A percentile compares a stretch with the other conserved stretches of the same genome.
Evolutionary conservation across 2,888 invertebrate species (phyloP).

Genomic region (Noctua janthe): DNA sequence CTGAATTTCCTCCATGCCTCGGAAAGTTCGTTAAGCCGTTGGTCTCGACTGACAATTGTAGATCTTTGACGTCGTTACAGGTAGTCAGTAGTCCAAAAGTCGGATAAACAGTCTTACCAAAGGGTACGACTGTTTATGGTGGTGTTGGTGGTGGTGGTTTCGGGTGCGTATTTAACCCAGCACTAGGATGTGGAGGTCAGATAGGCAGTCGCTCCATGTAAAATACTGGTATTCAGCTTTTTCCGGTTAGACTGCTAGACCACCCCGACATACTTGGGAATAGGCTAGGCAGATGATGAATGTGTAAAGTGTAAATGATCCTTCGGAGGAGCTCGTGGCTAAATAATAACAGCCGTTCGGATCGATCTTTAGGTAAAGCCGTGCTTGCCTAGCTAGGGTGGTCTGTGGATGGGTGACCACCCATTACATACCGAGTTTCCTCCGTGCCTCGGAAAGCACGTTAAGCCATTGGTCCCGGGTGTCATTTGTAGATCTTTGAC

Average conservation of each 20-base stretch:
- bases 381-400: too few species aligned
- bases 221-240: neutral
- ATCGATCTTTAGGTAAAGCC: too few species aligned
- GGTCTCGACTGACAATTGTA: neutral
- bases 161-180: neutral
- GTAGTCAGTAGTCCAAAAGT: neutral
- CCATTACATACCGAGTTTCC: too few species aligned
- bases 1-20: too few species aligned
- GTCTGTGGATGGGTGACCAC: too few species aligned
- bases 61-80: neutral
- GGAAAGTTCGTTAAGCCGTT: neutral
- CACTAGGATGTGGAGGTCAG: neutral
- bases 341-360: too few species aligned
- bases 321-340: too few species aligned
- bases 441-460: too few species aligned
- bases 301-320: neutral
- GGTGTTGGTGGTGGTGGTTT: too few species aligned
- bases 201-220: neutral
- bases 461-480: too few species aligned
- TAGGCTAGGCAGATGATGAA: neutral
- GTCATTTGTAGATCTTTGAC: too few species aligned
- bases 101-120: neutral
- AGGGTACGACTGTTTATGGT: too few species aligned
- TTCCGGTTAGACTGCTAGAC: neutral
- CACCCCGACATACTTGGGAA: neutral